Percentiles rank a stretch among this genome's conserved stretches.
phyloP scores from a whole-genome alignment of 2,888 invertebrate genomes.

The Choreutis nemorana region DNA sequence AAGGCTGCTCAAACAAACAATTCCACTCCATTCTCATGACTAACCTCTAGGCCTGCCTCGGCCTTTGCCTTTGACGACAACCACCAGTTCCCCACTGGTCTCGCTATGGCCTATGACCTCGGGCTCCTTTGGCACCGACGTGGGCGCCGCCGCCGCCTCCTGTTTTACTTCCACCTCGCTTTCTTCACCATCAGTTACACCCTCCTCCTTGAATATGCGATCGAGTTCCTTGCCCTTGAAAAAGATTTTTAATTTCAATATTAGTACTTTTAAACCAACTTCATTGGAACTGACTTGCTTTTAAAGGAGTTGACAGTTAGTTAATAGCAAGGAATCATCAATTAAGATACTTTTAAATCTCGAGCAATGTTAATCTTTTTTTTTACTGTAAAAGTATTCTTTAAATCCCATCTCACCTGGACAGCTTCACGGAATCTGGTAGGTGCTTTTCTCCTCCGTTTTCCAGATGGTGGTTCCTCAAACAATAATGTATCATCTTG shows the following conservation, averaged over 20 bases:
- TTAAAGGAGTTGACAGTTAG: no score
- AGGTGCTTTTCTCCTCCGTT: constrained; percentile 72
- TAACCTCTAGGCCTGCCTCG: constrained; percentile 62
- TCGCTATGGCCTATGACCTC: constrained; percentile 75
- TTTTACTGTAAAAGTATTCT: background rate
- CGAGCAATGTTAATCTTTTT: background rate
- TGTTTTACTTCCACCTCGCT: constrained; percentile 40
- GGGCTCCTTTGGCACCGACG: constrained; percentile 28
- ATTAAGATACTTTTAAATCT: constrained; percentile 1
- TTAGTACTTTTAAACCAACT: no score
- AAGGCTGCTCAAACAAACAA: no score
- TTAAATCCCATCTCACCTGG: constrained; percentile 41
- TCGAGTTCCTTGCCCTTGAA: constrained; percentile 82
- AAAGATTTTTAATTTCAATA: no score
- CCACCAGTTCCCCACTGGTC: constrained; percentile 69
- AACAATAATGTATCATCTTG: no score
- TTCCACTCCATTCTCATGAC: constrained; percentile 1
- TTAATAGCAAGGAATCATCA: background rate
- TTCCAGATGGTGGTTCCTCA: no score
- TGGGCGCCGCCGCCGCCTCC: constrained; percentile 11
- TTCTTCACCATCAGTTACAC: constrained; percentile 71
- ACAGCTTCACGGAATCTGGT: constrained; percentile 66
- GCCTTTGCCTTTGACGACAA: constrained; percentile 65
- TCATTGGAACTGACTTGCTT: no score
- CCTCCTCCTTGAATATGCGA: constrained; percentile 75